A percentile compares a stretch with the other conserved stretches of the same genome.
Conservation (phyloP, 1,140 invertebrate genomes). For the Saccostrea glomerata region DNA sequence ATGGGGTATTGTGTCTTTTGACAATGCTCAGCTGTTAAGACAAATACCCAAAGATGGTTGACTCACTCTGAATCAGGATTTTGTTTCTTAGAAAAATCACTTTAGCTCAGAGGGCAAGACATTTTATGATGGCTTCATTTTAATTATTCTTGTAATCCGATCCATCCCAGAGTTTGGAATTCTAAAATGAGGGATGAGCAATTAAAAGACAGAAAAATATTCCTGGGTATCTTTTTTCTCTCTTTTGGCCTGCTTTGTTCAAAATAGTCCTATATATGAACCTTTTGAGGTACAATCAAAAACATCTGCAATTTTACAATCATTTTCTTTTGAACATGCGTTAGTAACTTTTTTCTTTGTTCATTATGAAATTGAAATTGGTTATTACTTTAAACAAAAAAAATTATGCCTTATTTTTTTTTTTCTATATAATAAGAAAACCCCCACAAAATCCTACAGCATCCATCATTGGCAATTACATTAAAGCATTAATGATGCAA, state of each 20-base stretch:
- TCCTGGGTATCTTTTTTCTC: neutral
- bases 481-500: no score
- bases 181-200: slow-evolving; percentile 13
- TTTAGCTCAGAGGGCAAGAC: slow-evolving; percentile 2
- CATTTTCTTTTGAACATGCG: no score
- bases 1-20: slow-evolving; percentile 36
- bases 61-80: neutral
- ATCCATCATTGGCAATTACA: no score
- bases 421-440: no score
- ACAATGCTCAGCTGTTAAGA: slow-evolving; percentile 40
- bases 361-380: no score
- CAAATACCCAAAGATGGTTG: slow-evolving; percentile 28
- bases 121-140: slow-evolving; percentile 25
- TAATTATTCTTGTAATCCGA: slow-evolving; percentile 20
- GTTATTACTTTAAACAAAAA: no score
- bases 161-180: neutral
- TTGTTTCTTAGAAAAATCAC: slow-evolving; percentile 29
- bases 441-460: no score
- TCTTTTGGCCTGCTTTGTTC: neutral
- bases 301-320: no score
- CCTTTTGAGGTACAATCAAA: no score
- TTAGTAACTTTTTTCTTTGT: no score
- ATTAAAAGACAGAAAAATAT: neutral
- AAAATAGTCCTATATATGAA: neutral
- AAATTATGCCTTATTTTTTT: no score